Base-by-base conservation (phyloP, 2,113 vertebrate genomes). In the Lepus europaeus region DNA sequence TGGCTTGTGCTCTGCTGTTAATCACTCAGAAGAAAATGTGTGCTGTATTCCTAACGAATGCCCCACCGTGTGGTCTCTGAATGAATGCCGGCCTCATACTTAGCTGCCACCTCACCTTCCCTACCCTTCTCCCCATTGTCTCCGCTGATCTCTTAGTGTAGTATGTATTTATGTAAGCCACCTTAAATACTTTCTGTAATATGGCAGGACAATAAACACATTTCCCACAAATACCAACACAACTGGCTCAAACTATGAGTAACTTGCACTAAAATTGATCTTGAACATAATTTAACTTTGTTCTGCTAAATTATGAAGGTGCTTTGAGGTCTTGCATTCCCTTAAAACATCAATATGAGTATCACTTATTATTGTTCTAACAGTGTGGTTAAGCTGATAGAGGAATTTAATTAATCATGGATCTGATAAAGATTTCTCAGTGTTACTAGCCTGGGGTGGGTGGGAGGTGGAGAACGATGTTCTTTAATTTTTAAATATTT, bases 221-320 rank as follows among this genome's bases (percentile, higher is more conserved):
- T 80, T 72, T 59, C 81, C 63, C 53, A 87, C 66, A 84, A 92
- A 90, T 64, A 36, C 72, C 68, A 64, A 51, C 4, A 45, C 39
- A 33, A 9, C 53, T 92, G 66, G 29, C 39, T 93, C 76, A 70
- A 92, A 86, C 56, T 59, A 59, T 59, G 56, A 59, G 63, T 94
- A 78, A 59, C 17, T 74, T 85, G 39, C 20, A n/a, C 61, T 79
- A 76, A 92, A 90, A 91, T 56, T 86, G 82, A 92, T 79, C 78
- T 86, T 53, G 36, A 86, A 91, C 63, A 63, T 77, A 92, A 93
- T 33, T 85, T 89, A 96, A 82, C 87, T 77, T 73, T 51, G n/a
- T 94, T 86, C 69, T 79, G 20, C 12, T 91, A 39, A 59, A 87
- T 90, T 78, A 76, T 69, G 51, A 85, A 82, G 73, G 33, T 81